Percentiles rank a stretch among this genome's conserved stretches.
These are phyloP conservation scores for Eulemur macaco DNA, from an alignment of 2,113 vertebrate genomes.

Conservation along the genomic window DNA sequence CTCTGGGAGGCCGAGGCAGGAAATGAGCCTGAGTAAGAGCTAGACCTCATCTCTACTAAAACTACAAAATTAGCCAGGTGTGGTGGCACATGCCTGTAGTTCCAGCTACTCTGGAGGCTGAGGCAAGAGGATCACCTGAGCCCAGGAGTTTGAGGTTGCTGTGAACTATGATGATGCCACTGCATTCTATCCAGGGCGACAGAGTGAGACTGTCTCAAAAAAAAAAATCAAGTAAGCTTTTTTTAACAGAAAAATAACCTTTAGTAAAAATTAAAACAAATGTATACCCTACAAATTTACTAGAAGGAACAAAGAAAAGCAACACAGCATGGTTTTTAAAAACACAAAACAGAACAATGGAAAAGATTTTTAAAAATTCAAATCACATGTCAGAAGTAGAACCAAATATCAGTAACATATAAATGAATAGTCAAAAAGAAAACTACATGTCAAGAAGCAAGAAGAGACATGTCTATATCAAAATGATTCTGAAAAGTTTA, in stretches of 20 bases:
- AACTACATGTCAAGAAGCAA: background rate
- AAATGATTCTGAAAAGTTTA: background rate
- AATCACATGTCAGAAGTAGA: background rate
- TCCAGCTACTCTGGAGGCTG: too few relatives aligned
- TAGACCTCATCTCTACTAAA: too few relatives aligned
- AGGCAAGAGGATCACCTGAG: too few relatives aligned
- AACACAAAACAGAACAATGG: background rate
- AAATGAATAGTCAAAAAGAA: background rate
- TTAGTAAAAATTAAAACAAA: constrained; percentile 3
- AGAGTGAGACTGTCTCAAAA: too few relatives aligned
- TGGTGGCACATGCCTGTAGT: too few relatives aligned
- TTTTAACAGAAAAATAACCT: background rate
- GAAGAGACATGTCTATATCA: background rate
- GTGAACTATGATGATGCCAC: too few relatives aligned
- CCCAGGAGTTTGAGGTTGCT: too few relatives aligned
- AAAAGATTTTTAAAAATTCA: background rate
- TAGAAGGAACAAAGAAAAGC: background rate
- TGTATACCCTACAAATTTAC: background rate
- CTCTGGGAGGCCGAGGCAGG: too few relatives aligned
- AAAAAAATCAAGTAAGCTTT: constrained; percentile 13
- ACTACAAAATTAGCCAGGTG: too few relatives aligned
- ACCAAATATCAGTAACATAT: constrained; percentile 1
- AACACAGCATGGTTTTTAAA: background rate
- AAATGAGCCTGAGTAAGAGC: too few relatives aligned
- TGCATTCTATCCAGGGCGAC: too few relatives aligned